These are phyloP conservation scores for Butorides virescens DNA, from an alignment of 2,113 vertebrate genomes.

Conservation along the genomic window DNA sequence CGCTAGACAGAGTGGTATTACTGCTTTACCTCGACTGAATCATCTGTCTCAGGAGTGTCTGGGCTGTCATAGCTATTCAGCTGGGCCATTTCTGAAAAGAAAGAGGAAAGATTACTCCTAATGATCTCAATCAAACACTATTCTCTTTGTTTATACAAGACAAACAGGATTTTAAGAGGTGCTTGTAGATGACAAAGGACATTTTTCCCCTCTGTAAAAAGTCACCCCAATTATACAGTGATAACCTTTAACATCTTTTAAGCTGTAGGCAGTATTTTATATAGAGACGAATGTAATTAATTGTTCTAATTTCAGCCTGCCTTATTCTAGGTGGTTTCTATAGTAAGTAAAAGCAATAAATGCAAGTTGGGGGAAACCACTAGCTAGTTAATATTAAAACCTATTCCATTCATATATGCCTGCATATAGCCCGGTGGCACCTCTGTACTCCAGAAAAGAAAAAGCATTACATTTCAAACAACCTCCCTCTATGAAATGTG, in stretches of 20 bases:
- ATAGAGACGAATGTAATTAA: constrained; percentile 3
- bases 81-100: constrained; percentile 92
- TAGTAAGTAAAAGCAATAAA: constrained; percentile 8
- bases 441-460: background rate
- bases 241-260: constrained; percentile 30
- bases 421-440: background rate
- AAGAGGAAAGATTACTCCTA: constrained; percentile 54
- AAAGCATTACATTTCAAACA: background rate
- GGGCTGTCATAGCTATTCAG: constrained; percentile 95
- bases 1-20: constrained; percentile 30
- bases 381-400: background rate
- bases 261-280: background rate
- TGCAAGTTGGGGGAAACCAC: background rate
- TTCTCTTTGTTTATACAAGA: constrained; percentile 53
- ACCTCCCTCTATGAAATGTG: background rate
- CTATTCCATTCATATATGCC: background rate
- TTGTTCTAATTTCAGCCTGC: background rate
- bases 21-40: constrained; percentile 85
- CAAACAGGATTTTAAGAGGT: constrained; percentile 31
- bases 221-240: constrained; percentile 4
- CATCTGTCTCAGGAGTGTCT: constrained; percentile 93
- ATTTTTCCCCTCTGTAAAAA: background rate
- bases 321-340: background rate
- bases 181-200: background rate
- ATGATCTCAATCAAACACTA: constrained; percentile 55